Conservation (phyloP, 1,140 invertebrate genomes). For the Globodera rostochiensis region DNA sequence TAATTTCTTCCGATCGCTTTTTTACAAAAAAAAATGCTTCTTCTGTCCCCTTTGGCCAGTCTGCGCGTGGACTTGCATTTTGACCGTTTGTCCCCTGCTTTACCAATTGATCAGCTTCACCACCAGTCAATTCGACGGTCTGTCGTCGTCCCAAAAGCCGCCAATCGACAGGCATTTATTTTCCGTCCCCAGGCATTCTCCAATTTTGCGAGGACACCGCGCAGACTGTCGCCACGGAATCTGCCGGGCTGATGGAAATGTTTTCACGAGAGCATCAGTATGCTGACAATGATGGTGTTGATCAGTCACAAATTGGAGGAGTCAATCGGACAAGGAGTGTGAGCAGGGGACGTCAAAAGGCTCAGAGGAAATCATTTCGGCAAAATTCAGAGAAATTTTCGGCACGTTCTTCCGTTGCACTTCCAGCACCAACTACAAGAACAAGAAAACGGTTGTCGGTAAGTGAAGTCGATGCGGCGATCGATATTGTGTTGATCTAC, state of each 20-base stretch:
- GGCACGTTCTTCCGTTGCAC: constrained; percentile 29
- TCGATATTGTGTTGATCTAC: background rate
- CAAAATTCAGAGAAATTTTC: constrained; percentile 18
- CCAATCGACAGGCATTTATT: background rate
- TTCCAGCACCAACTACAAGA: constrained; percentile 27
- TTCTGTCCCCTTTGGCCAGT: constrained; percentile 19
- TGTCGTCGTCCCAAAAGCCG: background rate
- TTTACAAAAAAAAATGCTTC: background rate
- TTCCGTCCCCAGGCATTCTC: constrained; percentile 27
- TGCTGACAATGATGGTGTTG: background rate
- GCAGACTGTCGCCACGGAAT: constrained; percentile 42
- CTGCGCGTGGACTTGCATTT: constrained; percentile 45
- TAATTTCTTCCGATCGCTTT: background rate
- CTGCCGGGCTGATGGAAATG: constrained; percentile 13
- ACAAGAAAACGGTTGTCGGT: constrained; percentile 30
- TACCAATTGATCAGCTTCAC: constrained; percentile 48
- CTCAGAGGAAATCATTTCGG: background rate
- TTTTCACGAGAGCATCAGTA: background rate
- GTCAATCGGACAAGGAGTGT: constrained; percentile 13
- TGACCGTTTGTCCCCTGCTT: constrained; percentile 38
- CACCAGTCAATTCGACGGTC: constrained; percentile 44
- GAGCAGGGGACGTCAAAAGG: constrained; percentile 6
- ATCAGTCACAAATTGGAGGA: background rate
- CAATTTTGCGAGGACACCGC: constrained; percentile 54
- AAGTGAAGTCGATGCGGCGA: background rate